phyloP scores from a whole-genome alignment of 2,888 invertebrate genomes.

The Hedya salicella region DNA sequence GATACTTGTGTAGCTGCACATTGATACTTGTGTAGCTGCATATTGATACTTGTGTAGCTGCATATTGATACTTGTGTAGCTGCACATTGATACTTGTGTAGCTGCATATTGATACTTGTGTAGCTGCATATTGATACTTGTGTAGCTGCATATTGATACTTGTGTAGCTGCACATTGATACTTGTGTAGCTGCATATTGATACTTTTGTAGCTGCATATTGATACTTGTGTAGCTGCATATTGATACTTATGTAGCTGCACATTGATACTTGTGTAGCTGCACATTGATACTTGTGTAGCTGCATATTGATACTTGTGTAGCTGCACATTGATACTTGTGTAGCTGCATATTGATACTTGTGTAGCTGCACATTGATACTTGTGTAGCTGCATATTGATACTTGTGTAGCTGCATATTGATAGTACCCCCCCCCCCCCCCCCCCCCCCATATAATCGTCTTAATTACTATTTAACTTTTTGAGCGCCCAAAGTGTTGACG shows the following conservation, averaged over 20 bases:
- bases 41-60: neutral
- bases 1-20: neutral
- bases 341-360: too few relatives aligned
- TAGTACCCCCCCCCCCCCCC: too few relatives aligned
- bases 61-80: neutral
- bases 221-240: neutral
- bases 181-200: neutral
- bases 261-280: neutral
- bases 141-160: neutral
- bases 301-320: neutral
- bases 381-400: too few relatives aligned
- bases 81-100: neutral
- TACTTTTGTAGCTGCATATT: too few relatives aligned
- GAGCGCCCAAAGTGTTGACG: too few relatives aligned
- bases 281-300: neutral
- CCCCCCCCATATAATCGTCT: too few relatives aligned
- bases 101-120: neutral
- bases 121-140: neutral
- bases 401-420: neutral
- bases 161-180: too few relatives aligned
- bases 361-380: conserved; percentile 10
- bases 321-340: neutral
- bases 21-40: too few relatives aligned
- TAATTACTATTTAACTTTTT: too few relatives aligned
- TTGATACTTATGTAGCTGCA: too few relatives aligned